phyloP scores from a whole-genome alignment of 2,113 vertebrate genomes.

The Bos javanicus region DNA sequence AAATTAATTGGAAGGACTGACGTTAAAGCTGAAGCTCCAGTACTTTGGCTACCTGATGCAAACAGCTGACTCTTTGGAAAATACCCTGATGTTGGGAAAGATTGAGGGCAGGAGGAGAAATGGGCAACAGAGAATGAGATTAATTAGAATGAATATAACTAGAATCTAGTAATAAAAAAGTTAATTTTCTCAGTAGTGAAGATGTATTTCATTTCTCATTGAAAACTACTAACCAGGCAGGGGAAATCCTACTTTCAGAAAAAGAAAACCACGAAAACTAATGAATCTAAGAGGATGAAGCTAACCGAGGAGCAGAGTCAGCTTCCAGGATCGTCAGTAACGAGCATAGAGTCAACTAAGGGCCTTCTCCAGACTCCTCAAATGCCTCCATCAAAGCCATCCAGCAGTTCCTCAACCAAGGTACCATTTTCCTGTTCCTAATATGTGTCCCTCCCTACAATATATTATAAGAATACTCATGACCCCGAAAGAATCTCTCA shows the following conservation, averaged over 20 bases:
- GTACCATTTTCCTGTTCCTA: neutral
- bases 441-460: accelerated
- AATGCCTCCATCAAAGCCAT: neutral
- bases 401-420: neutral
- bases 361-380: neutral
- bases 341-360: accelerated
- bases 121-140: neutral
- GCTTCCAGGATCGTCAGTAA: neutral
- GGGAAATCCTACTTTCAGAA: neutral
- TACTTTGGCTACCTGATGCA: neutral
- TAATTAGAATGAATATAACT: neutral
- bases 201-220: neutral
- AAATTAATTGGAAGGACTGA: neutral
- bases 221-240: neutral
- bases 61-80: neutral
- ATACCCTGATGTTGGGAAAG: neutral
- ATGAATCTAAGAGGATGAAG: neutral
- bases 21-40: neutral
- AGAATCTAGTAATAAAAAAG: neutral
- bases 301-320: neutral
- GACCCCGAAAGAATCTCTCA: neutral
- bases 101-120: neutral
- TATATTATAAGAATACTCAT: neutral
- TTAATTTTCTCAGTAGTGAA: neutral
- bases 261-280: neutral